Conservation (phyloP, 2,888 invertebrate species). For the Zaprionus obscuricornis region DNA sequence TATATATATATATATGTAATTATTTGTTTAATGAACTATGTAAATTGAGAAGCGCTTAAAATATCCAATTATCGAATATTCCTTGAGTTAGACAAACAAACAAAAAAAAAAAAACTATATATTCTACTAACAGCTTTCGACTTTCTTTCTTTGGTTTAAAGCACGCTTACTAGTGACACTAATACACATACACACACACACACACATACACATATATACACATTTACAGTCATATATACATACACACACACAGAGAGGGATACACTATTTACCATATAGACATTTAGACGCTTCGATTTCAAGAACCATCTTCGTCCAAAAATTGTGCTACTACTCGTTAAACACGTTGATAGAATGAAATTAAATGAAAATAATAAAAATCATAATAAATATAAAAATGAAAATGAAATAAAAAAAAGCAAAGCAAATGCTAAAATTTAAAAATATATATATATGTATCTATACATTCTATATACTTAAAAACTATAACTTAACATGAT, state of each 20-base stretch:
- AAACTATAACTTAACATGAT: conserved; percentile 20
- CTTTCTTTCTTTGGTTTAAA: conserved; percentile 14
- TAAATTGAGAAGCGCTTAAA: conserved; percentile 44
- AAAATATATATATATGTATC: conserved; percentile 23
- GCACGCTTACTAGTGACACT: conserved; percentile 20
- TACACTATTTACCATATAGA: no score
- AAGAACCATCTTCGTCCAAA: conserved; percentile 75
- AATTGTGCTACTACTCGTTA: conserved; percentile 71
- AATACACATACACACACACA: conserved; percentile 7
- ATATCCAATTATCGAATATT: conserved; percentile 4
- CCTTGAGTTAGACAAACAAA: background rate
- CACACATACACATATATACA: conserved; percentile 10
- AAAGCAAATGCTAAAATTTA: conserved; percentile 29
- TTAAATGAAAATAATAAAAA: conserved; percentile 21
- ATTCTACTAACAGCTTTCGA: conserved; percentile 6
- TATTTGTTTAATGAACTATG: no score
- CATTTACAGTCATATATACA: conserved; percentile 3
- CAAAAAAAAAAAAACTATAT: no score
- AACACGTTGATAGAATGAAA: conserved; percentile 62
- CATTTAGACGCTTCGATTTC: conserved; percentile 69
- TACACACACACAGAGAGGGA: conserved; percentile 25
- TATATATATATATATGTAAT: conserved; percentile 33
- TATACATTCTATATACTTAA: conserved; percentile 12
- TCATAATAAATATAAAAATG: conserved; percentile 16
- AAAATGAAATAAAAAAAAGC: background rate